A percentile compares a stretch with the other conserved stretches of the same genome.
These are phyloP conservation scores for Suricata suricatta DNA, from an alignment of 2,113 vertebrate genomes.

Conservation along the genomic window DNA sequence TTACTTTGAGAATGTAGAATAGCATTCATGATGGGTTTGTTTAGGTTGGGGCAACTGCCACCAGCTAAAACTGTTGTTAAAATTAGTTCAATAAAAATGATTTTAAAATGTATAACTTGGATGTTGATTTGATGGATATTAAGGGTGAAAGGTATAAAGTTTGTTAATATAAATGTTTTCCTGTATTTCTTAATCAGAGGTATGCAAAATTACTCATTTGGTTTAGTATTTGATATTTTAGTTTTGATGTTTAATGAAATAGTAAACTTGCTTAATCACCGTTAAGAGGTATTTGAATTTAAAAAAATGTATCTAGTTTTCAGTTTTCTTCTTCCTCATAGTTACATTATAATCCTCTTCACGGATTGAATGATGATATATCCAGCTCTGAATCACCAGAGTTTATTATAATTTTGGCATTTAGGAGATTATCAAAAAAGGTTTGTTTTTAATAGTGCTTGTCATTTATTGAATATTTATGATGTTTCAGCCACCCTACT, in stretches of 20 bases:
- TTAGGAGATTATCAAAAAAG: conserved; percentile 36
- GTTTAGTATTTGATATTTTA: not conserved
- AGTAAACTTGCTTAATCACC: not conserved
- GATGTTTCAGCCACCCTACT: not conserved
- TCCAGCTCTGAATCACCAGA: conserved; percentile 11
- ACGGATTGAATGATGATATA: not conserved
- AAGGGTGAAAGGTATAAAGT: not conserved
- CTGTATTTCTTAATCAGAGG: conserved; percentile 33
- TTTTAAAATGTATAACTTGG: conserved; percentile 56
- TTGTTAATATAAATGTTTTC: not conserved
- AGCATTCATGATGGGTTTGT: conserved; percentile 72
- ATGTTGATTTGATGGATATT: conserved; percentile 43
- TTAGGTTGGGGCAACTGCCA: conserved; percentile 77
- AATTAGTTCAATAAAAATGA: conserved; percentile 83
- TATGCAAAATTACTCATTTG: conserved; percentile 19
- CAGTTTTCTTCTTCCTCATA: conserved; percentile 40
- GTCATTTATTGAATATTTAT: not conserved
- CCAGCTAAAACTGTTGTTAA: conserved; percentile 79
- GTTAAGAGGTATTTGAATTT: conserved; percentile 1
- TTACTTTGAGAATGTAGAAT: conserved; percentile 77
- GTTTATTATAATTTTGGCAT: not conserved
- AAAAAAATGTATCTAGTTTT: not conserved
- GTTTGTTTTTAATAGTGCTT: not conserved
- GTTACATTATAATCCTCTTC: not conserved
- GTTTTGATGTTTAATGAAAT: conserved; percentile 45